Base-by-base conservation (phyloP, 1,140 invertebrate genomes). In the Goniozus legneri region DNA sequence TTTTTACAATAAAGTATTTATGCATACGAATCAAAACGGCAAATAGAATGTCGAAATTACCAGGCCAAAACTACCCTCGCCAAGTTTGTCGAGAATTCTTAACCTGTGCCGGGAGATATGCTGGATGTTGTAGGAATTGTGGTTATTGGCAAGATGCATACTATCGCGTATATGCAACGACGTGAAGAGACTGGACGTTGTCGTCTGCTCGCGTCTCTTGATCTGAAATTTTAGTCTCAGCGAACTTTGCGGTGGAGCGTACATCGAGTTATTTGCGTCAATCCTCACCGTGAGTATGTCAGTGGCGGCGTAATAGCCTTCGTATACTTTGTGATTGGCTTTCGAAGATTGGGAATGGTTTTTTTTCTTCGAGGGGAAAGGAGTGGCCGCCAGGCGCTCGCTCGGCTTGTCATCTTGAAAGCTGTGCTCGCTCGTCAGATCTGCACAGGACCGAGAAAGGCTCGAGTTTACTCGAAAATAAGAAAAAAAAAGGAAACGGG, bases 31-130 rank as follows among this genome's bases (percentile, higher is more conserved):
- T 4, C 12, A 22, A 24, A 40, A 24, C 8, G 10, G 4, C 6
- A 36, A 18, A 50, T 30, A 37, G 50, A 45, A 15, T 48, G 18
- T 44, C 14, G 24, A 45, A 77, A 78, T 82, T 73, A 93, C 90
- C 81, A 88, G 87, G 64, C 91, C 91, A 68, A 92, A 92, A 53
- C 86, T 84, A 47, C 91, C 90, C 74, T 92, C 89, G 41, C 91
- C 91, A 33, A 94, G 81, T 66, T 91, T 91, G 70, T 92, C 87
- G 40, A 92, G 71, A 53, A 91, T 86, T 64, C 88, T 80, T 52
- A 95, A 79, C 69, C 88, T 82, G 71, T 91, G 87, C 64, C 90
- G 79, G 41, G 89, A 88, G 66, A 93, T 64, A 8, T 71, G 73
- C 38, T 67, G 71, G 21, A 75, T 67, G 10, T 72, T 64, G 36